Percentiles rank a stretch among this genome's conserved stretches.
Evolutionary conservation across 2,888 invertebrate species (phyloP).

Genomic region (Pseudococcus jackbeardsleyi): DNA sequence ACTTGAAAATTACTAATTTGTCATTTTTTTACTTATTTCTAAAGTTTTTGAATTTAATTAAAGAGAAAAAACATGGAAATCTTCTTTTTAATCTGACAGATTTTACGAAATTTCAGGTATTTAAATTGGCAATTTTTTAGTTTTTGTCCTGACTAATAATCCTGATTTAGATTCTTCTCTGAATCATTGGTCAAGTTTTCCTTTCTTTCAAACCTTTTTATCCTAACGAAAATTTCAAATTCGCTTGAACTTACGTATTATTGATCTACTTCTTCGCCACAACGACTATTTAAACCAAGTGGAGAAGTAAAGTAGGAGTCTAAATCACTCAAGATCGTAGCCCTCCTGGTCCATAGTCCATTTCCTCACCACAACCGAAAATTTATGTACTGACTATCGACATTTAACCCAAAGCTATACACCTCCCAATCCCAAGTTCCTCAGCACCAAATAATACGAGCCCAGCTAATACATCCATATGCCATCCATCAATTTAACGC

Average conservation of each 20-base stretch:
- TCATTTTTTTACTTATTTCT: too few species aligned
- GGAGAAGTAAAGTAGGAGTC: neutral
- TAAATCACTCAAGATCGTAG: neutral
- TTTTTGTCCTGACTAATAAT: too few species aligned
- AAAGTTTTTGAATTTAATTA: too few species aligned
- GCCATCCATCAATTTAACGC: conserved; percentile 40
- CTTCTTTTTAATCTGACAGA: too few species aligned
- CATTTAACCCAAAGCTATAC: conserved; percentile 16
- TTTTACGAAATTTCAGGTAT: too few species aligned
- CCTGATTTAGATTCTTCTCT: too few species aligned
- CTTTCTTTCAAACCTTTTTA: too few species aligned
- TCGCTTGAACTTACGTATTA: neutral
- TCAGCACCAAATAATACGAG: neutral
- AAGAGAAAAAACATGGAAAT: too few species aligned
- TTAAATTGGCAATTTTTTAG: too few species aligned
- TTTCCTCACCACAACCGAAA: neutral
- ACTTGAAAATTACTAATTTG: too few species aligned
- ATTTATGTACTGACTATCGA: neutral
- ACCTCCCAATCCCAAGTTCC: neutral
- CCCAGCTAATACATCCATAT: neutral
- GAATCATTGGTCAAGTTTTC: too few species aligned
- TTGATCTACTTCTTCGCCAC: neutral
- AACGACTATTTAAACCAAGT: neutral
- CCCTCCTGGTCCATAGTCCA: neutral
- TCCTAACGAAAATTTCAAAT: too few species aligned